Evolutionary conservation across 2,888 invertebrate genomes (phyloP).

Genomic region (Eudemis profundana): DNA sequence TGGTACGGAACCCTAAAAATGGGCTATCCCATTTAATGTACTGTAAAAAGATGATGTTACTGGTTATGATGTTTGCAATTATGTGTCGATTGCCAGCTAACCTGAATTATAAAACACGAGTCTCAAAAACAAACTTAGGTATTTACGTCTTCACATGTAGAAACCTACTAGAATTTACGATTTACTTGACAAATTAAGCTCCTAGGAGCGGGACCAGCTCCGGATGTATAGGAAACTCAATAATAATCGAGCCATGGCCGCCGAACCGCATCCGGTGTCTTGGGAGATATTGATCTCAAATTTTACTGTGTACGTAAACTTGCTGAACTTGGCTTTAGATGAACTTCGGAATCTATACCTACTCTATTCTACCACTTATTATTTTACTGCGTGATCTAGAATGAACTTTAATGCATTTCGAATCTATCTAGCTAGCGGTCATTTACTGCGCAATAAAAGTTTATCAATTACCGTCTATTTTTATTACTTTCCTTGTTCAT

Average conservation of each 20-base stretch:
- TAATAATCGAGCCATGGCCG: slow-evolving; percentile 78
- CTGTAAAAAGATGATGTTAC: too few species aligned
- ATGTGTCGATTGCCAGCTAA: too few species aligned
- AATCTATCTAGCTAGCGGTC: neutral
- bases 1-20: too few species aligned
- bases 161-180: neutral
- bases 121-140: too few species aligned
- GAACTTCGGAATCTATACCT: slow-evolving; percentile 2
- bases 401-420: neutral
- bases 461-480: neutral
- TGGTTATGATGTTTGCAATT: too few species aligned
- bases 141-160: too few species aligned
- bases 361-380: neutral
- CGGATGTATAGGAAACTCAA: slow-evolving; percentile 77
- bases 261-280: slow-evolving; percentile 77
- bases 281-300: slow-evolving; percentile 74
- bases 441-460: slow-evolving; percentile 6
- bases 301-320: slow-evolving; percentile 52
- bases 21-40: too few species aligned
- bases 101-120: too few species aligned
- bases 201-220: slow-evolving; percentile 47
- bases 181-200: slow-evolving; percentile 44
- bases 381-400: neutral
- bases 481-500: slow-evolving; percentile 13
- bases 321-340: slow-evolving; percentile 10